A percentile compares a stretch with the other conserved stretches of the same genome.
These are phyloP conservation scores for Aphelinus atriplicis DNA, from an alignment of 1,140 invertebrate species.

Conservation along the genomic window DNA sequence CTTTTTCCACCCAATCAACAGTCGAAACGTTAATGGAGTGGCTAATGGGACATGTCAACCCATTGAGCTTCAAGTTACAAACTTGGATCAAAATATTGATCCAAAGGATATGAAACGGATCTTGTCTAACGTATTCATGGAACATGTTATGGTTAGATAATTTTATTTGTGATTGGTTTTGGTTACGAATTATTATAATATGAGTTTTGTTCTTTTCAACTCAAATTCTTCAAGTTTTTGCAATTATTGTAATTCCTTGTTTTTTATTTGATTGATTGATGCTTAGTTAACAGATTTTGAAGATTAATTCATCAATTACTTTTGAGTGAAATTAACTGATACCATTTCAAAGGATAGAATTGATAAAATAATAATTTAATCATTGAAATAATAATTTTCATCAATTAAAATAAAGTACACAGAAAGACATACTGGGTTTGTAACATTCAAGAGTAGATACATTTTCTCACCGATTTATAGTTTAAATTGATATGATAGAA, in stretches of 20 bases:
- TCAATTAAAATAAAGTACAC: too few relatives aligned
- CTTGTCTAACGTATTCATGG: conserved; percentile 73
- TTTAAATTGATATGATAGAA: too few relatives aligned
- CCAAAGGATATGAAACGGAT: conserved; percentile 76
- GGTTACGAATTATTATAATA: background rate
- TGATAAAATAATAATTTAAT: too few relatives aligned
- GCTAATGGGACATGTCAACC: conserved; percentile 55
- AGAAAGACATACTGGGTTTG: too few relatives aligned
- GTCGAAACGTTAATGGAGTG: conserved; percentile 47
- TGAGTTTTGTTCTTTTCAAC: background rate
- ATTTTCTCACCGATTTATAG: too few relatives aligned
- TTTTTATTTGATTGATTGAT: too few relatives aligned
- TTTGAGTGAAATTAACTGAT: too few relatives aligned
- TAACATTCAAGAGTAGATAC: too few relatives aligned
- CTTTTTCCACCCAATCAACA: conserved; percentile 62
- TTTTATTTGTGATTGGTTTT: background rate
- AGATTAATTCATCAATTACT: too few relatives aligned
- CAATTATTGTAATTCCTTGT: background rate
- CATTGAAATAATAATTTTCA: too few relatives aligned
- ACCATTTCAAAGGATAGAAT: too few relatives aligned
- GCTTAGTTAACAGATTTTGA: too few relatives aligned
- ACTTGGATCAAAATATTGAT: conserved; percentile 81
- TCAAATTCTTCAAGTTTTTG: conserved; percentile 1
- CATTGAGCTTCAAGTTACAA: conserved; percentile 79
- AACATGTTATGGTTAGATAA: conserved; percentile 73